Base-by-base conservation (phyloP, 2,113 vertebrate species). In the Cyprinus carpio region DNA sequence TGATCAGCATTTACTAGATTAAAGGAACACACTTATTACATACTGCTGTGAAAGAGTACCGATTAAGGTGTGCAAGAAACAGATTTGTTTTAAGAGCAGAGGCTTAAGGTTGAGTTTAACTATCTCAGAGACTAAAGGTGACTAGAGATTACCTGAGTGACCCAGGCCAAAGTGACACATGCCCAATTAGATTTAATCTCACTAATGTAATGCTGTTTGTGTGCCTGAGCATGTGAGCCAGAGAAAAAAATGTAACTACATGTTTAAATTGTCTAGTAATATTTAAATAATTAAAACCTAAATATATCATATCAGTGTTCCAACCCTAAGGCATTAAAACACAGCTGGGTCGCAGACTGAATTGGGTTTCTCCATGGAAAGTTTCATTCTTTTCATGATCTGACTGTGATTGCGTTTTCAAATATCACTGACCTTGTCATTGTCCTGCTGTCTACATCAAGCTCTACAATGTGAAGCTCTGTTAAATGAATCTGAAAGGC, bases 131-230 rank as follows among this genome's bases (percentile, higher is more conserved):
- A 27, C 49, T 84, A 67, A 31, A 84, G 72, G 84, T 89, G 88
- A 83, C 76, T 60, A 40, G 34, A 79, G 85, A 86, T 89, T 85
- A 88, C 31, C 34, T 51, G 72, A 56, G 83, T 87, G 58, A 86
- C 72, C 83, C 75, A 64, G 75, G 49, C 27, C 69, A 72, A 87
- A 69, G 9, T 65, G 75, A 85, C 88, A 83, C 78, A 51, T 37
- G 27, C 58, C 75, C 16, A 81, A 34, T 87, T 71, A 78, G 65
- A 40, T 88, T n/a, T 85, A 81, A 84, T 84, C 76, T 83, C 56
- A 51, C 51, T 74, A 77, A 11, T 40, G 40, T 8, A 40, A 12
- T 74, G 71, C 27, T 62, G 49, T 12, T 3, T 43, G 40, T 72
- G 62, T 77, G 79, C 46, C 29, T 40, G 37, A 58, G 40, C n/a